phyloP scores from a whole-genome alignment of 2,888 invertebrate genomes.

The Cephus spinipes region DNA sequence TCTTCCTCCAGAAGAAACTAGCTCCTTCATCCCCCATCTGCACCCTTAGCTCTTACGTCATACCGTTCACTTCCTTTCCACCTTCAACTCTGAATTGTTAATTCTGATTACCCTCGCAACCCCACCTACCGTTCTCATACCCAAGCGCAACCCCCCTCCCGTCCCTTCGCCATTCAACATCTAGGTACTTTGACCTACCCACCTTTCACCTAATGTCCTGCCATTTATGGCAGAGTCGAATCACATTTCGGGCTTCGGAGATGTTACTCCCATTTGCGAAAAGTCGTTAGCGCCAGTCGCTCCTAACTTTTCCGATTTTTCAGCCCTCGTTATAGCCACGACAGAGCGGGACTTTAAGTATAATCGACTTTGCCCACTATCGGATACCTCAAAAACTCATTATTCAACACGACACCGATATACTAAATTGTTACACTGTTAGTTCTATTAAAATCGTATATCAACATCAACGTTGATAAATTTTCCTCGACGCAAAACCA shows the following conservation, averaged over 20 bases:
- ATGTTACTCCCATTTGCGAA: constrained; percentile 45
- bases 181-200: background rate
- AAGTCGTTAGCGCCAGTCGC: constrained; percentile 39
- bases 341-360: background rate
- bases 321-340: constrained; percentile 1
- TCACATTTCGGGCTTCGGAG: constrained; percentile 42
- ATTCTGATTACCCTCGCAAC: constrained; percentile 46
- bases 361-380: background rate
- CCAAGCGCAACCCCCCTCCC: background rate
- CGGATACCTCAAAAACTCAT: background rate
- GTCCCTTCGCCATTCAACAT: background rate
- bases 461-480: too few species aligned
- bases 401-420: background rate
- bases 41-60: background rate
- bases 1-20: background rate
- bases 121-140: constrained; percentile 24
- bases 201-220: constrained; percentile 41
- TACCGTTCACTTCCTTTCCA: background rate
- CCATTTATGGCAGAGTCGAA: constrained; percentile 50
- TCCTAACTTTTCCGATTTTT: constrained; percentile 9
- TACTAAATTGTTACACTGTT: background rate
- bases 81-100: constrained; percentile 49
- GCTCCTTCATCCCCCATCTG: background rate
- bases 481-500: too few species aligned
- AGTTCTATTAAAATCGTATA: background rate